Base-by-base conservation (phyloP, 1,140 invertebrate species). In the Drosophila repleta region DNA sequence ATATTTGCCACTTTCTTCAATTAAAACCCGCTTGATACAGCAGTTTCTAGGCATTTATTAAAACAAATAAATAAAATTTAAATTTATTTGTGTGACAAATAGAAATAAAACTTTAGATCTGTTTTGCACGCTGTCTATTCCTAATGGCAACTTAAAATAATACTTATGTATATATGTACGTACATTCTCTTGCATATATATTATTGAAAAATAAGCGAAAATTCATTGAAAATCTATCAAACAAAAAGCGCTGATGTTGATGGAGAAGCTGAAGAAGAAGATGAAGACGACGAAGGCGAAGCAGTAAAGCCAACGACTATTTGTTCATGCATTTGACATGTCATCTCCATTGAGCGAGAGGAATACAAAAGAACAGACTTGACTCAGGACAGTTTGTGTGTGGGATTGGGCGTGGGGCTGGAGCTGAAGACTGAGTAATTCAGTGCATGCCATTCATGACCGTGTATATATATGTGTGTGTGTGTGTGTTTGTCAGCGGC, bases 261-360 rank as follows among this genome's bases (percentile, higher is more conserved):
- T 45, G 61, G 15, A 53, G 24, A 63, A 51, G n/a, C 3, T 11
- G 32, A 39, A 41, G 39, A 41, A 41, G 39, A 41, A 17, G 35
- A 37, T 11, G 37, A 37, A 41, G 35, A 52, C 35, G 13, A 39
- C 21, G 15, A 52, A 63, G 24, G 21, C 41, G 13, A 57, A 18
- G 46, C 65, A 52, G 20, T 39, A 45, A 49, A 70, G 58, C 32
- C 49, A 71, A 58, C 49, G 53, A 61, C 69, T 74, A 63, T 72
- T 85, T 73, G 76, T 62, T 80, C 74, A 65, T 74, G 74, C 77
- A 80, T 85, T 85, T 85, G 81, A 71, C 81, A 85, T 74, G 81
- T 85, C 76, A 85, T 85, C 65, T 55, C 65, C 49, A 74, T 46
- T 35, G n/a, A 65, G 46, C 53, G 32, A 49, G 35, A 55, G 55